A percentile compares a stretch with the other conserved stretches of the same genome.
phyloP scores from a whole-genome alignment of 2,888 invertebrate genomes.

The Athetis lepigone region DNA sequence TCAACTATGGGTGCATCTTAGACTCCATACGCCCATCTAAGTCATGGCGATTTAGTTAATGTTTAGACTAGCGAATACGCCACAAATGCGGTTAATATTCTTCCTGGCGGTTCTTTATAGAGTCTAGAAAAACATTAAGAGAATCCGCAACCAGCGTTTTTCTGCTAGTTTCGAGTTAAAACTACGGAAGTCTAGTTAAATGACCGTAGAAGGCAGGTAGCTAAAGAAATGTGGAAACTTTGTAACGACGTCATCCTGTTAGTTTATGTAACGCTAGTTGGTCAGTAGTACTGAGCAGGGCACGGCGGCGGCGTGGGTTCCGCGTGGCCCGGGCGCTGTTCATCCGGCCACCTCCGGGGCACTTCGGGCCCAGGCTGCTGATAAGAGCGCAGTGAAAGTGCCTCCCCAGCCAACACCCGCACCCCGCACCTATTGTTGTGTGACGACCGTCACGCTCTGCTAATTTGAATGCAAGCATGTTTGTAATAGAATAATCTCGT shows the following conservation, averaged over 20 bases:
- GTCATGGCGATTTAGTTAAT: slow-evolving; percentile 11
- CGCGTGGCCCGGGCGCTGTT: slow-evolving; percentile 53
- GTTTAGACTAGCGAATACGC: slow-evolving; percentile 12
- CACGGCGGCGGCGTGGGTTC: slow-evolving; percentile 45
- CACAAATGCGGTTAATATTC: slow-evolving; percentile 38
- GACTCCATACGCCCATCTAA: slow-evolving; percentile 9
- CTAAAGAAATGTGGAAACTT: slow-evolving; percentile 59
- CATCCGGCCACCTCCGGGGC: slow-evolving; percentile 64
- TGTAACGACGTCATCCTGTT: slow-evolving; percentile 60
- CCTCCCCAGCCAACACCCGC: slow-evolving; percentile 66
- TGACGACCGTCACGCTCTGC: slow-evolving; percentile 81
- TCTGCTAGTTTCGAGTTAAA: slow-evolving; percentile 40
- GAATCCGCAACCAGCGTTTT: slow-evolving; percentile 32
- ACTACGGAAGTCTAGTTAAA: slow-evolving; percentile 54
- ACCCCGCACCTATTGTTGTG: slow-evolving; percentile 74
- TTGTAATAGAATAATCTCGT: slow-evolving; percentile 82
- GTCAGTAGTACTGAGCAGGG: slow-evolving; percentile 48
- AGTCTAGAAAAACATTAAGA: slow-evolving; percentile 27
- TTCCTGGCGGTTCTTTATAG: slow-evolving; percentile 28
- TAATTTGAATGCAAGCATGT: slow-evolving; percentile 82
- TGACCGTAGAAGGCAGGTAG: slow-evolving; percentile 48
- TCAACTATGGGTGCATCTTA: not conserved
- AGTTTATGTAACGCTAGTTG: slow-evolving; percentile 58
- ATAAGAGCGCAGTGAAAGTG: slow-evolving; percentile 81
- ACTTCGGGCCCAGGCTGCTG: slow-evolving; percentile 66